Evolutionary conservation across 2,888 invertebrate genomes (phyloP).

Genomic region (Sesia bembeciformis): DNA sequence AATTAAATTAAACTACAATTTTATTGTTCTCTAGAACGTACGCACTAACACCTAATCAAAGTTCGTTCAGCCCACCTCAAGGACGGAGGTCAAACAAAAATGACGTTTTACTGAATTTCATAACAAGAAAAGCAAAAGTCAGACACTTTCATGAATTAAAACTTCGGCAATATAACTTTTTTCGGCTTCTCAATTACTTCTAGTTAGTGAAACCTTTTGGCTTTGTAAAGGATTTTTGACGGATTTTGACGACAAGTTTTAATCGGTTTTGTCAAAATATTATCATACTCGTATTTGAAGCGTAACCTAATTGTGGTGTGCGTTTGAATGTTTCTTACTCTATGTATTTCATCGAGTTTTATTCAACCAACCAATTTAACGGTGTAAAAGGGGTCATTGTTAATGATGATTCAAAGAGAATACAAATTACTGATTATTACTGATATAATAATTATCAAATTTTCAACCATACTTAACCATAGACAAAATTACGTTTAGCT

Average conservation of each 20-base stretch:
- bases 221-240: conserved; percentile 9
- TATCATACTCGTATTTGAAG: not conserved
- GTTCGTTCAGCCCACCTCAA: not conserved
- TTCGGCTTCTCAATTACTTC: conserved; percentile 32
- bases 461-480: no score
- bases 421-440: no score
- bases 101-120: conserved; percentile 25
- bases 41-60: not conserved
- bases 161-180: conserved; percentile 64
- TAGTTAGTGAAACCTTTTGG: conserved; percentile 5
- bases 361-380: no score
- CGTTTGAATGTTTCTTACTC: no score
- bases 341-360: no score
- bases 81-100: conserved; percentile 10
- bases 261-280: not conserved
- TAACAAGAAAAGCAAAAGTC: conserved; percentile 24
- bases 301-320: no score
- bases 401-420: no score
- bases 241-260: not conserved
- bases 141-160: conserved; percentile 37
- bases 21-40: not conserved
- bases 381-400: no score
- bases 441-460: no score
- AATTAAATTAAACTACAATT: no score
- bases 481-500: no score